phyloP scores from a whole-genome alignment of 1,140 invertebrate species.

The Drosophila elegans region DNA sequence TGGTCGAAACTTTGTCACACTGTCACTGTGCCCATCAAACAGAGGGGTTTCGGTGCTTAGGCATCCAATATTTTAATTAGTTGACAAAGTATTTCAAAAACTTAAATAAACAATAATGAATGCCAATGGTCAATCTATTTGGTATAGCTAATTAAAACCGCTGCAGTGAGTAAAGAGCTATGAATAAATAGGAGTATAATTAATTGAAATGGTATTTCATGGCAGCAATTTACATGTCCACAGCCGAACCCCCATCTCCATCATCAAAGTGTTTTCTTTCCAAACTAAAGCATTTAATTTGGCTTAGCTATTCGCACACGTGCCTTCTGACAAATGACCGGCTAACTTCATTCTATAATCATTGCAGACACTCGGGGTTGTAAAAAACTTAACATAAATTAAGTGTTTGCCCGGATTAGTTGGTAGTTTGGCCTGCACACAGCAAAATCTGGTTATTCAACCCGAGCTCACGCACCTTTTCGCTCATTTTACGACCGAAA shows the following conservation, averaged over 20 bases:
- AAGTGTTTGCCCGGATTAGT: slow-evolving; percentile 44
- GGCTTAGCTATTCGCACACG: slow-evolving; percentile 3
- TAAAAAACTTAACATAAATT: slow-evolving; percentile 44
- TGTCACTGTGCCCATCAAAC: neutral
- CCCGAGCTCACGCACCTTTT: slow-evolving; percentile 32
- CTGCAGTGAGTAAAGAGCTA: neutral
- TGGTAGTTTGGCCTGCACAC: slow-evolving; percentile 22
- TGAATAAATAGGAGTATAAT: neutral
- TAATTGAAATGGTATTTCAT: neutral
- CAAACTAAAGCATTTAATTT: slow-evolving; percentile 10
- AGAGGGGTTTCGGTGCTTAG: slow-evolving; percentile 16
- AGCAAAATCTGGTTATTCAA: slow-evolving; percentile 12
- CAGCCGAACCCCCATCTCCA: neutral
- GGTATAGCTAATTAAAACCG: slow-evolving; percentile 7
- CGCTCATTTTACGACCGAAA: slow-evolving; percentile 62
- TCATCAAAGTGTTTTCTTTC: neutral
- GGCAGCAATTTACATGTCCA: neutral
- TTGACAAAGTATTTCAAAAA: slow-evolving; percentile 32
- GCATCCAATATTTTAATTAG: slow-evolving; percentile 48
- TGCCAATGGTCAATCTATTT: slow-evolving; percentile 29
- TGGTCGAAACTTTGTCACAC: slow-evolving; percentile 21
- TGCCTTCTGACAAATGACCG: slow-evolving; percentile 30
- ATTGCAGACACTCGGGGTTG: slow-evolving; percentile 19
- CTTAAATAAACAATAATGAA: slow-evolving; percentile 41
- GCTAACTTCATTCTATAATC: slow-evolving; percentile 29